Evolutionary conservation across 1,140 invertebrate species (phyloP).

Genomic region (Bombus difficillimus): DNA sequence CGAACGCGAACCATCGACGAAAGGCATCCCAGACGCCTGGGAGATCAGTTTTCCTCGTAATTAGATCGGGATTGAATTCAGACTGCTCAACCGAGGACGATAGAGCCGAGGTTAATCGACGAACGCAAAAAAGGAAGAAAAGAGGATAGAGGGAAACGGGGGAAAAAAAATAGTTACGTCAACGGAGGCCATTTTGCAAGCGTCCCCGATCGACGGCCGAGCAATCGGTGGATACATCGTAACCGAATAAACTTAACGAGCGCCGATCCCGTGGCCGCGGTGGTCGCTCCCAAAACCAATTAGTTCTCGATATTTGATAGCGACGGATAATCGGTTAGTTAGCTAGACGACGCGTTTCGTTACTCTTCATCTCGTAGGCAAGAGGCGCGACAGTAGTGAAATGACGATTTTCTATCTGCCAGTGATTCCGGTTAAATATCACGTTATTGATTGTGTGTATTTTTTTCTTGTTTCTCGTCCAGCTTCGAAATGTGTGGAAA

Average conservation of each 20-base stretch:
- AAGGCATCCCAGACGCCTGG: slow-evolving; percentile 20
- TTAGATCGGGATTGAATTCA: slow-evolving; percentile 67
- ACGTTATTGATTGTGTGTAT: neutral
- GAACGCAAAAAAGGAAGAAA: slow-evolving; percentile 23
- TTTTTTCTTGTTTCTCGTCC: neutral
- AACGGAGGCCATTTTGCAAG: slow-evolving; percentile 27
- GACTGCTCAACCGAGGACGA: slow-evolving; percentile 55
- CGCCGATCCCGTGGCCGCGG: slow-evolving; percentile 34
- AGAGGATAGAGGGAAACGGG: neutral
- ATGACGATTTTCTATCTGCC: neutral
- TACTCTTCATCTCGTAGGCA: neutral
- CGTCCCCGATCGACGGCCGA: slow-evolving; percentile 20
- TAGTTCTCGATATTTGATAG: slow-evolving; percentile 47
- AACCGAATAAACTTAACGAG: slow-evolving; percentile 56
- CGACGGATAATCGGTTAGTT: slow-evolving; percentile 50
- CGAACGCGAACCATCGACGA: slow-evolving; percentile 33
- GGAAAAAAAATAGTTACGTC: slow-evolving; percentile 21
- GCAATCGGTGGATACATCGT: slow-evolving; percentile 42
- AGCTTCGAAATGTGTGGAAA: neutral
- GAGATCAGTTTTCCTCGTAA: slow-evolving; percentile 65
- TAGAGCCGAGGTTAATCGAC: slow-evolving; percentile 57
- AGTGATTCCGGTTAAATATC: neutral
- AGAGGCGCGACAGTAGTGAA: neutral
- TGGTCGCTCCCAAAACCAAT: slow-evolving; percentile 43
- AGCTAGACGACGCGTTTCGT: slow-evolving; percentile 12